Percentiles rank a stretch among this genome's conserved stretches.
These are phyloP conservation scores for Drosophila varians DNA, from an alignment of 1,140 invertebrate species.

Conservation along the genomic window DNA sequence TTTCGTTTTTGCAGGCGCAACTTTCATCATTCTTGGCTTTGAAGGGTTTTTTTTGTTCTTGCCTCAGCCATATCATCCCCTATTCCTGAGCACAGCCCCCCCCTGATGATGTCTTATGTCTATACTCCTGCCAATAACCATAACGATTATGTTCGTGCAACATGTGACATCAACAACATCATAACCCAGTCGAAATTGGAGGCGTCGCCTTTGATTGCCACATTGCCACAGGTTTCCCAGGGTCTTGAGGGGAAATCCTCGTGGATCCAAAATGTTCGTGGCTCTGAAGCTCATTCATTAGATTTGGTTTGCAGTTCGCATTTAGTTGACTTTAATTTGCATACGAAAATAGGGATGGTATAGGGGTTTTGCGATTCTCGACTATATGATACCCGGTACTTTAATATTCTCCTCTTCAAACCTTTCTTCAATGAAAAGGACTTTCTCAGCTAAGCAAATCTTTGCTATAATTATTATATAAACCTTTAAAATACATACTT, in stretches of 20 bases:
- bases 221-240: conserved; percentile 14
- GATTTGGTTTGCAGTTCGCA: conserved; percentile 19
- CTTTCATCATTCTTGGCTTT: conserved; percentile 24
- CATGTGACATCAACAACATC: conserved; percentile 64
- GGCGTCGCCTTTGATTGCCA: conserved; percentile 12
- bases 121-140: conserved; percentile 42
- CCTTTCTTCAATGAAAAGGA: no score
- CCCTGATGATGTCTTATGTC: conserved; percentile 7
- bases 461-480: no score
- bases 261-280: no score
- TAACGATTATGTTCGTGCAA: conserved; percentile 61
- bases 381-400: no score
- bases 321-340: conserved; percentile 41
- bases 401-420: no score
- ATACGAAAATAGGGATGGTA: conserved; percentile 23
- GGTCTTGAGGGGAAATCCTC: no score
- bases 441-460: no score
- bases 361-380: no score
- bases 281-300: conserved; percentile 1
- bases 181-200: conserved; percentile 21
- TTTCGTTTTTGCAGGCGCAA: conserved; percentile 7
- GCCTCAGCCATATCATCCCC: no score
- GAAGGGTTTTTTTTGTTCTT: no score
- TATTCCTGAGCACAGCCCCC: conserved; percentile 9
- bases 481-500: no score